Evolutionary conservation across 2,113 vertebrate genomes (phyloP).

Genomic region (Pelecanus crispus): DNA sequence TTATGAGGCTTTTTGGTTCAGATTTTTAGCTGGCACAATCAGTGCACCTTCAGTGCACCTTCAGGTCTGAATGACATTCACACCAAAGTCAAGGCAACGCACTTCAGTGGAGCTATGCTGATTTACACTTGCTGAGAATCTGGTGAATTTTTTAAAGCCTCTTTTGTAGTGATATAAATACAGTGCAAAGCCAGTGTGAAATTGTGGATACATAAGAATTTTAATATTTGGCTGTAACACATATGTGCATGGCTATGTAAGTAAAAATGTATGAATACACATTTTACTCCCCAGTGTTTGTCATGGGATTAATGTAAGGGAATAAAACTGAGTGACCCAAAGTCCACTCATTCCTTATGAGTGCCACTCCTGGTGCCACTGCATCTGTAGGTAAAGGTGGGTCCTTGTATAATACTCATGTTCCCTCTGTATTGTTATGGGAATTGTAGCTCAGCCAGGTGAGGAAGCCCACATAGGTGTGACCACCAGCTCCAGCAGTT

Average conservation of each 20-base stretch:
- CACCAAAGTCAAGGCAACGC: background rate
- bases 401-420: background rate
- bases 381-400: background rate
- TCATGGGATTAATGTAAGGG: background rate
- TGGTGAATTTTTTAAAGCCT: background rate
- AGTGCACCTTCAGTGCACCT: background rate
- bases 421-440: background rate
- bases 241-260: background rate
- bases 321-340: background rate
- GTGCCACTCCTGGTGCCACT: background rate
- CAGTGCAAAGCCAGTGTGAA: background rate
- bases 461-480: background rate
- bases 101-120: background rate
- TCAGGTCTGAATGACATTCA: background rate
- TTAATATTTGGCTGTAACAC: background rate
- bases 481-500: background rate
- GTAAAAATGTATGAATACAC: background rate
- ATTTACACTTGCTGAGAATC: background rate
- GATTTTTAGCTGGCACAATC: background rate
- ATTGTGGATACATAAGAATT: background rate
- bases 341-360: rapidly evolving
- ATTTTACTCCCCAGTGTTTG: background rate
- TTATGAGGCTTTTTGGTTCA: background rate
- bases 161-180: background rate
- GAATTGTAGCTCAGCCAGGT: background rate